A percentile compares a stretch with the other conserved stretches of the same genome.
phyloP scores from a whole-genome alignment of 2,797 vertebrate species.

The Bradypodion pumilum region DNA sequence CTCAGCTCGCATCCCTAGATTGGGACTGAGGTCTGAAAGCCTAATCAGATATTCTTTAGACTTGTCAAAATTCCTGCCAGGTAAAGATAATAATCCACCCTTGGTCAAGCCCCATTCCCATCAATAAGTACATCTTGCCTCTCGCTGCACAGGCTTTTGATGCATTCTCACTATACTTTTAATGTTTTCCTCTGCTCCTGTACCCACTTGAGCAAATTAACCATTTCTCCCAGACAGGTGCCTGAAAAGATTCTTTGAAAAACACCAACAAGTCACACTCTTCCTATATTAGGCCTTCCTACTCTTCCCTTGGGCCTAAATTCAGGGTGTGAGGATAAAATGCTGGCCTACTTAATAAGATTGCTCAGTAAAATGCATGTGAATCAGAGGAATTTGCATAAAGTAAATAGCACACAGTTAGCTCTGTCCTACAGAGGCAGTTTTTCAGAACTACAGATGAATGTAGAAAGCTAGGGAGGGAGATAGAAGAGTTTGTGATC shows the following conservation, averaged over 20 bases:
- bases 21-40: not conserved
- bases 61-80: not conserved
- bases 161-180: constrained; percentile 31
- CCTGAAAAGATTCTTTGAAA: not conserved
- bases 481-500: not conserved
- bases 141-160: not conserved
- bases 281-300: not conserved
- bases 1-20: constrained; percentile 17
- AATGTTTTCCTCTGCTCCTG: not conserved
- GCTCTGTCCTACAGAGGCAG: not conserved
- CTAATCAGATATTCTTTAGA: not conserved
- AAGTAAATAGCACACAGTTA: not conserved
- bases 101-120: not conserved
- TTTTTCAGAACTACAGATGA: constrained; percentile 10
- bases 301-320: not conserved
- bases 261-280: not conserved
- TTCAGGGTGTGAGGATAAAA: not conserved
- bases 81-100: not conserved
- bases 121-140: not conserved
- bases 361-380: not conserved
- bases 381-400: constrained; percentile 21
- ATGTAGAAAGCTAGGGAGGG: not conserved
- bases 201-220: not conserved
- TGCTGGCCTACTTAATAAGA: not conserved
- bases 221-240: not conserved